A percentile compares a stretch with the other conserved stretches of the same genome.
Evolutionary conservation across 2,888 invertebrate genomes (phyloP).

Genomic region (Macaria notata): DNA sequence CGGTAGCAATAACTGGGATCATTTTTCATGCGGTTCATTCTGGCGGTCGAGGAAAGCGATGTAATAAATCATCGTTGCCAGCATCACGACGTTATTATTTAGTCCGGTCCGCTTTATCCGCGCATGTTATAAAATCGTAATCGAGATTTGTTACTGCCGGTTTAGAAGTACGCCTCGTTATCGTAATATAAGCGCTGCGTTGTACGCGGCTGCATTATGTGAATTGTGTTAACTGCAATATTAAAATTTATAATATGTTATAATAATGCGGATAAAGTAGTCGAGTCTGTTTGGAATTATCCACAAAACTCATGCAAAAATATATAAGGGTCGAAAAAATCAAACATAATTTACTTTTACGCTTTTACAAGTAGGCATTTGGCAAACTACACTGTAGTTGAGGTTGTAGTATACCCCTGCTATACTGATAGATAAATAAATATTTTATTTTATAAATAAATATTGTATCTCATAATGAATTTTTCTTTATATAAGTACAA

Average conservation of each 20-base stretch:
- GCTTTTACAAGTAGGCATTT: no score
- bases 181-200: slow-evolving; percentile 12
- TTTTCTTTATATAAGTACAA: no score
- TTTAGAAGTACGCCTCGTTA: slow-evolving; percentile 14
- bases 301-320: no score
- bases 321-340: no score
- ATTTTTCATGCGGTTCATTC: slow-evolving; percentile 82
- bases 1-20: slow-evolving; percentile 78
- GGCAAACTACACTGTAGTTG: no score
- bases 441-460: no score
- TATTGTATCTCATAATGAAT: no score
- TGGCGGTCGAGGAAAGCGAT: slow-evolving; percentile 77
- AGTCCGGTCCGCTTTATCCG: slow-evolving; percentile 72
- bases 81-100: slow-evolving; percentile 78
- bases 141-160: slow-evolving; percentile 29
- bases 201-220: slow-evolving; percentile 4
- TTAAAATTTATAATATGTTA: slow-evolving; percentile 14
- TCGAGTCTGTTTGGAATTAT: no score
- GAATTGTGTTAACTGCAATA: slow-evolving; percentile 5
- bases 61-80: slow-evolving; percentile 81
- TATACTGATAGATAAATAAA: no score
- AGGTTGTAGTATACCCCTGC: no score
- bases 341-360: no score
- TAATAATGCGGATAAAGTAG: neutral
- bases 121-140: slow-evolving; percentile 65